phyloP scores from a whole-genome alignment of 2,113 vertebrate genomes.

The Hippocampus barbouri region DNA sequence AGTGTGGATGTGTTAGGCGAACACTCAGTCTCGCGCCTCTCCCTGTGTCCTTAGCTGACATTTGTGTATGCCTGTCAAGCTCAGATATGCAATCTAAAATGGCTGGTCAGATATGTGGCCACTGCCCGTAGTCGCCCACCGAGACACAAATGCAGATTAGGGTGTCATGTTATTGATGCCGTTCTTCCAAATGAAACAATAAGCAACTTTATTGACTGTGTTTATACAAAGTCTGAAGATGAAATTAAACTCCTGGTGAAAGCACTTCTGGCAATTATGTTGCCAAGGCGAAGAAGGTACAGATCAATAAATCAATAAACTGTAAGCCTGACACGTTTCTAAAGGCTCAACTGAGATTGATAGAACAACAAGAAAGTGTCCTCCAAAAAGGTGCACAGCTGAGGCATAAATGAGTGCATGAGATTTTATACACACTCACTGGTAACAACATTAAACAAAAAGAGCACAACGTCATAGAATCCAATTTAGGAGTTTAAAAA shows the following conservation, averaged over 20 bases:
- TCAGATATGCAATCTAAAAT: slow-evolving; percentile 62
- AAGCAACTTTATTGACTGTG: neutral
- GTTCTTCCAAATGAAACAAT: neutral
- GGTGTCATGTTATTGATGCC: neutral
- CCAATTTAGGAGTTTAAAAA: neutral
- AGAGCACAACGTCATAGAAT: neutral
- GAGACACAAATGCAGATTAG: slow-evolving; percentile 14
- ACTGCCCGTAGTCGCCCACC: slow-evolving; percentile 24
- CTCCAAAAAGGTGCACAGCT: neutral
- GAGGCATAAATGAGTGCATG: neutral
- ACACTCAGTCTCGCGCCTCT: slow-evolving; percentile 17
- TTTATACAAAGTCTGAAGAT: neutral
- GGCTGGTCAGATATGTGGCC: slow-evolving; percentile 56
- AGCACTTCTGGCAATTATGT: neutral
- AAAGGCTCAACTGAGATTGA: neutral
- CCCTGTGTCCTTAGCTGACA: slow-evolving; percentile 7
- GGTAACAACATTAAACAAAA: no score
- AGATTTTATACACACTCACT: no score
- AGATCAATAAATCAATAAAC: slow-evolving; percentile 37
- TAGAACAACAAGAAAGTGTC: neutral
- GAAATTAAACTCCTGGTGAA: neutral
- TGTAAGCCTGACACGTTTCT: slow-evolving; percentile 2
- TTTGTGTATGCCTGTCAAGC: slow-evolving; percentile 12
- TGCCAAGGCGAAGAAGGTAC: slow-evolving; percentile 1
- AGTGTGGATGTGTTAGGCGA: slow-evolving; percentile 25